These are phyloP conservation scores for Marisa cornuarietis DNA, from an alignment of 1,140 invertebrate genomes.

Conservation along the genomic window DNA sequence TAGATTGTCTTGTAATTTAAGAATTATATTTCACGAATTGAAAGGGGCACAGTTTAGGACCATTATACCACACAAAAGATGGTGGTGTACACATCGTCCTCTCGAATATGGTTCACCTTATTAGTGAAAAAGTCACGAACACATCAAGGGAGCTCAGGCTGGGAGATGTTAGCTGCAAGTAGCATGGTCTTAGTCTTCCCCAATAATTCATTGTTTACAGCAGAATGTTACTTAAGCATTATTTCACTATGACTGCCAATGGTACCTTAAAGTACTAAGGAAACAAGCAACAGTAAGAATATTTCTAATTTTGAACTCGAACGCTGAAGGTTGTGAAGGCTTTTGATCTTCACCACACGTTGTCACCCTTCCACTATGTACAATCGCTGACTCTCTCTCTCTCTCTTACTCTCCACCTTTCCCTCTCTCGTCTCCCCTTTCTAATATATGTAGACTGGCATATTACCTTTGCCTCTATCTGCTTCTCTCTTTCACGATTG, in stretches of 20 bases:
- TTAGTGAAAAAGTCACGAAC: background rate
- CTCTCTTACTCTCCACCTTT: slow-evolving; percentile 11
- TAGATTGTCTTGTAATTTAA: too few relatives aligned
- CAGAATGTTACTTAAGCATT: background rate
- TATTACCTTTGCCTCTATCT: background rate
- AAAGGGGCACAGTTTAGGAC: background rate
- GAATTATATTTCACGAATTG: background rate
- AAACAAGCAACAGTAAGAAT: background rate
- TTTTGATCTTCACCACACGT: background rate
- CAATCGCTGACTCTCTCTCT: too few relatives aligned
- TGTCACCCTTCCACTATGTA: background rate
- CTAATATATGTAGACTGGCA: background rate
- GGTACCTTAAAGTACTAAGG: background rate
- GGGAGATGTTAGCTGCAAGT: background rate
- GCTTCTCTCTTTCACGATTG: background rate
- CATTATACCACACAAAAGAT: background rate
- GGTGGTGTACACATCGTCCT: background rate
- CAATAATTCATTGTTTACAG: background rate
- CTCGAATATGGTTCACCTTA: background rate
- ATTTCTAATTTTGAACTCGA: background rate
- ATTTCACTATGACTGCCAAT: background rate
- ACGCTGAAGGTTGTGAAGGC: background rate
- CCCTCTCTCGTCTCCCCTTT: background rate
- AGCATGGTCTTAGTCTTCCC: background rate
- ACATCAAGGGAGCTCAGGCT: background rate